Evolutionary conservation across 2,113 vertebrate genomes (phyloP).

Genomic region (Ramphastos sulfuratus): DNA sequence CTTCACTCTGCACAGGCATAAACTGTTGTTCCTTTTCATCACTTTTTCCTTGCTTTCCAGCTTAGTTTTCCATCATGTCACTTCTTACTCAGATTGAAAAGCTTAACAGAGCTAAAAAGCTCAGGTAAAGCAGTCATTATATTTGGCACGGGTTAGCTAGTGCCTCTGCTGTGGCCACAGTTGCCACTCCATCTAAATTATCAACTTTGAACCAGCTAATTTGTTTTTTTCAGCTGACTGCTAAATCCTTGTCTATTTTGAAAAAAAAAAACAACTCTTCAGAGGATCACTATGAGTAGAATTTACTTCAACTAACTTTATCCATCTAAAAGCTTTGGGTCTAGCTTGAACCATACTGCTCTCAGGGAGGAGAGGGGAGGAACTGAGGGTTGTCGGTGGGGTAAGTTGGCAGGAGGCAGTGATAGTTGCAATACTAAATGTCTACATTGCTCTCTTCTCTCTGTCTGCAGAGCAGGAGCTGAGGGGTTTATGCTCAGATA

Average conservation of each 20-base stretch:
- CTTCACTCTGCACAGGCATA: neutral
- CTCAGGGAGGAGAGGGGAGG: neutral
- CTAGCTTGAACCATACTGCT: neutral
- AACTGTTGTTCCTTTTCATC: neutral
- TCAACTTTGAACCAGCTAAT: neutral
- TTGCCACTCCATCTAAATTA: neutral
- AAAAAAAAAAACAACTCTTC: neutral
- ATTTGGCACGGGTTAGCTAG: neutral
- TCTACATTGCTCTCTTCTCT: neutral
- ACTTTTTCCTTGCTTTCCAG: neutral
- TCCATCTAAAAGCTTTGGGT: neutral
- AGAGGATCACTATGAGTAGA: neutral
- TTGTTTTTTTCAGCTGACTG: neutral
- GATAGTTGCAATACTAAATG: neutral
- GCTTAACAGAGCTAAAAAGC: constrained; percentile 33
- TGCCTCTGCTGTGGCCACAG: neutral
- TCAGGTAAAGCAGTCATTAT: neutral
- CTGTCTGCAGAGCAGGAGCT: neutral
- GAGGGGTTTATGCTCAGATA: neutral
- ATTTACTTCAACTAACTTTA: neutral
- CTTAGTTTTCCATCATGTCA: neutral
- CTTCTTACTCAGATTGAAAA: neutral
- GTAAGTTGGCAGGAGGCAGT: neutral
- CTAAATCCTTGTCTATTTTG: neutral
- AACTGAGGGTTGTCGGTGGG: neutral